phyloP scores from a whole-genome alignment of 2,113 vertebrate species.

The Apteryx mantelli region DNA sequence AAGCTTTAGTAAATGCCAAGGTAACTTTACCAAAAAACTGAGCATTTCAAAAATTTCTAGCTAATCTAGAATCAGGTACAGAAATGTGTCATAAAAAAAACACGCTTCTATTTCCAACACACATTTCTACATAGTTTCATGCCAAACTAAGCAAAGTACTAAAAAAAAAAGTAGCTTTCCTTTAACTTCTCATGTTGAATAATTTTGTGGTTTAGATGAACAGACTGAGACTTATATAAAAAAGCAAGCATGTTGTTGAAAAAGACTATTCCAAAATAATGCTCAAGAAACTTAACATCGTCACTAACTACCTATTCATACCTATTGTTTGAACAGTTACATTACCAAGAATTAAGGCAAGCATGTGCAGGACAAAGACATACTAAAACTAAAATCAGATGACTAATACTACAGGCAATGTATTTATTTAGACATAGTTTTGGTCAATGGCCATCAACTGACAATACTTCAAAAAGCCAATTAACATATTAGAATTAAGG shows the following conservation, averaged over 20 bases:
- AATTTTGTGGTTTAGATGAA: neutral
- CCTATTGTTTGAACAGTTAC: neutral
- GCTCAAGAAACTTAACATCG: neutral
- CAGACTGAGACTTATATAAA: neutral
- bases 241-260: neutral
- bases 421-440: neutral
- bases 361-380: neutral
- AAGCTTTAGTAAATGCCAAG: neutral
- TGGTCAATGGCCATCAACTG: neutral
- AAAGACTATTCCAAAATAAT: neutral
- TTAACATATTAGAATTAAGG: neutral
- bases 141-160: neutral
- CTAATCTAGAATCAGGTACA: neutral
- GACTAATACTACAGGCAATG: neutral
- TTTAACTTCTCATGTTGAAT: neutral
- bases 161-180: neutral
- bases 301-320: neutral
- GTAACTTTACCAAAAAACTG: neutral
- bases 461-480: neutral
- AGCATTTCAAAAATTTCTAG: neutral
- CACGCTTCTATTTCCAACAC: neutral
- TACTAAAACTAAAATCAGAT: neutral
- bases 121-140: neutral
- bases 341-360: neutral
- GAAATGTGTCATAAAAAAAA: neutral